Base-by-base conservation (phyloP, 2,888 invertebrate species). In the Napeogenes inachia region DNA sequence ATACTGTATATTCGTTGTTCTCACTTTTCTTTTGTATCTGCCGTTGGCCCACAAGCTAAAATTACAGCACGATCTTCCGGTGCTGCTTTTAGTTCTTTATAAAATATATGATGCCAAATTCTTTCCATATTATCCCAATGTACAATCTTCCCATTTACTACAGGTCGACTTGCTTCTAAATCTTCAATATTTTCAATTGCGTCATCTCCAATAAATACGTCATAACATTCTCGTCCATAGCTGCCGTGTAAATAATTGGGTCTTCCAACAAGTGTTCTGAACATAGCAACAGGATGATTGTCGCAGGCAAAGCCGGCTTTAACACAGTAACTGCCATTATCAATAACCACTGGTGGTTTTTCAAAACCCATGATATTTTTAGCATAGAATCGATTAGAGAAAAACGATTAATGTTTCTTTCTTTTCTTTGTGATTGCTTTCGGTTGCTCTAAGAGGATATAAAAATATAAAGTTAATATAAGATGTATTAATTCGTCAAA, bases 41-140 rank as follows among this genome's bases (percentile, higher is more conserved):
- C 75, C 0, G 64, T 67, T 0, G 80, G 62, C 0, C 81, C 71
- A 58, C 76, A 75, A 0, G 77, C 75, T 33, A 87, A 59, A 3
- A 89, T 73, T 2, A 88, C 82, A 0, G 80, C 73, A 3, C 87
- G 70, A 45, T 88, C 88, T 68, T 89, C 89, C 0, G 89, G 88
- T 0, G 89, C 89, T 0, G 78, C 85, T 64, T 81, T 88, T 55
- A 89, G 71, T 66, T 88, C 88, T 21, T 71, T 78, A 42, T 89
- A 89, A 61, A 81, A 81, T 4, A 82, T 67, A 60, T 88, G 82
- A 59, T 89, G 87, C 83, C 88, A 85, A 33, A 89, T 72, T 38
- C 88, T 73, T 70, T 89, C 89, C 80, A 89, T 86, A 55, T 89
- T 79, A 60, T 89, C 87, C 89, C 89, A 89, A 47, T 88, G 80